These are phyloP conservation scores for Nothobranchius furzeri DNA, from an alignment of 2,113 vertebrate genomes.

Conservation along the genomic window DNA sequence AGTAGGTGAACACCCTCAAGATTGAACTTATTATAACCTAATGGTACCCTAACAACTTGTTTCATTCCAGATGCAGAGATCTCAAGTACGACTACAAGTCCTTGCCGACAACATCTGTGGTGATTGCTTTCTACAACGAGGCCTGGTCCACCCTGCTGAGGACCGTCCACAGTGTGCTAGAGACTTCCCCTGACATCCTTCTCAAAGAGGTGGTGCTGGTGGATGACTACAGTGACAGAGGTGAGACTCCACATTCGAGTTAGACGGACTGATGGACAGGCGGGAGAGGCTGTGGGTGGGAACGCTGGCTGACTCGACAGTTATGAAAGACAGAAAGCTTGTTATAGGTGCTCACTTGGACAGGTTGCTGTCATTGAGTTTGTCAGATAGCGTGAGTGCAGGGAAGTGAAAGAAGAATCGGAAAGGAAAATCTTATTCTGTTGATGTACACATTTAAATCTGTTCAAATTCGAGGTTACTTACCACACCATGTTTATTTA, in stretches of 20 bases:
- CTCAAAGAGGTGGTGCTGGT: conserved; percentile 93
- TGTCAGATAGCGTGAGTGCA: not conserved
- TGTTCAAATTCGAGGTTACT: no score
- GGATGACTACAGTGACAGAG: conserved; percentile 96
- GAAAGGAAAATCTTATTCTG: not conserved
- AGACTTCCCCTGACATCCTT: conserved; percentile 92
- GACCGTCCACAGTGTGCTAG: conserved; percentile 96
- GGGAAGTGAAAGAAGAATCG: conserved; percentile 3
- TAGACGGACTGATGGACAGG: conserved; percentile 2
- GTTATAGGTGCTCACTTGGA: conserved; percentile 5
- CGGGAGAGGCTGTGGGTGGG: not conserved
- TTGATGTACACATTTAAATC: not conserved
- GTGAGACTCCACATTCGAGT: conserved; percentile 61
- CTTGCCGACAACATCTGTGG: conserved; percentile 89
- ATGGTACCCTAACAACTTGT: no score
- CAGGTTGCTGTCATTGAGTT: not conserved
- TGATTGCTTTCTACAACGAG: conserved; percentile 98
- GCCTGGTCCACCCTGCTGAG: conserved; percentile 96
- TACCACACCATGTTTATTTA: no score
- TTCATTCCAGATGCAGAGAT: conserved; percentile 83
- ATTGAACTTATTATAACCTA: no score
- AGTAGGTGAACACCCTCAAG: no score
- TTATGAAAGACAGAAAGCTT: not conserved
- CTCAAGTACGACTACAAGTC: conserved; percentile 87
- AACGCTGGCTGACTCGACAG: conserved; percentile 9